Evolutionary conservation across 64 coral and sea anemone genomes (phyloP).

Genomic region (Cladopsammia gracilis): DNA sequence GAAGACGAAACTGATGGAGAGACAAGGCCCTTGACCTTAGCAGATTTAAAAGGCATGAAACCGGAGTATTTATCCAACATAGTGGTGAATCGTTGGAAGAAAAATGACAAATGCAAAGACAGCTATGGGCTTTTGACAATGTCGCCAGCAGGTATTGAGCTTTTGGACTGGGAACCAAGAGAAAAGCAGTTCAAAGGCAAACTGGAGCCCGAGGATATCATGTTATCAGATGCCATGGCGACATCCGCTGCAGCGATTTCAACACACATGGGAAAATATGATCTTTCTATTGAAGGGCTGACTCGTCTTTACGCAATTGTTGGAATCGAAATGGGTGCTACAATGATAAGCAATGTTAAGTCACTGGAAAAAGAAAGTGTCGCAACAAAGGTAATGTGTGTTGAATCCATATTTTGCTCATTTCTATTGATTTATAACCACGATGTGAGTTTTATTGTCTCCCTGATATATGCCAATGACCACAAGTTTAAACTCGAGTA

Average conservation of each 20-base stretch:
- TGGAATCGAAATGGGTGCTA: slow-evolving; percentile 64
- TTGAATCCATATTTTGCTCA: too few species aligned
- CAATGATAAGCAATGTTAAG: not conserved
- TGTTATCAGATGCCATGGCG: slow-evolving; percentile 81
- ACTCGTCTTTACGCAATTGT: slow-evolving; percentile 67
- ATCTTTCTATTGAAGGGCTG: slow-evolving; percentile 4
- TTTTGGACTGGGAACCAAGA: slow-evolving; percentile 35
- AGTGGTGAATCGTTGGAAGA: slow-evolving; percentile 55
- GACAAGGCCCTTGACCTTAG: slow-evolving; percentile 54
- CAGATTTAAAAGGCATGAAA: slow-evolving; percentile 70
- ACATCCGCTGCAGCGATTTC: slow-evolving; percentile 81
- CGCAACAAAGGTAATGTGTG: not conserved
- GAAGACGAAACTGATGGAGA: not conserved
- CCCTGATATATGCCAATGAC: too few species aligned
- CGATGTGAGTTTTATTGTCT: too few species aligned
- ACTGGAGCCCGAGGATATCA: slow-evolving; percentile 65
- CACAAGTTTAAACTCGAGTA: too few species aligned
- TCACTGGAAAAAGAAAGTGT: not conserved
- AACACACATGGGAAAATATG: slow-evolving; percentile 52
- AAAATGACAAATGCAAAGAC: not conserved
- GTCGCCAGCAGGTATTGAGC: slow-evolving; percentile 48
- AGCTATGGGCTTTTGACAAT: slow-evolving; percentile 60
- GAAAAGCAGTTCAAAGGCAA: slow-evolving; percentile 14
- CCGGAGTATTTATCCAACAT: slow-evolving; percentile 83
- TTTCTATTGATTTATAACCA: too few species aligned